phyloP scores from a whole-genome alignment of 2,113 vertebrate species.

The Ophiodon elongatus region DNA sequence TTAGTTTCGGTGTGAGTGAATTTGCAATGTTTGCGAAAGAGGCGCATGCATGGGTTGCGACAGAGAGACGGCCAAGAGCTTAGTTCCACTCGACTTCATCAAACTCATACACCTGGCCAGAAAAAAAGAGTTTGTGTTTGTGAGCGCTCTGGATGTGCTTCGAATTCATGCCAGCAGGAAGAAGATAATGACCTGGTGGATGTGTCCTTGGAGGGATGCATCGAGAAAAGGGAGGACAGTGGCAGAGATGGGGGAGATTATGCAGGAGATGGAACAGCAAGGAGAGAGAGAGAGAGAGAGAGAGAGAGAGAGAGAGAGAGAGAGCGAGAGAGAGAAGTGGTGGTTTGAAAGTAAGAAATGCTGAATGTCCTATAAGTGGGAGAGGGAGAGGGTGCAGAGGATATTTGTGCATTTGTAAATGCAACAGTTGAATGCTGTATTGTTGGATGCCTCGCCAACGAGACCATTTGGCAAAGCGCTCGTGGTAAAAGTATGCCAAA shows the following conservation, averaged over 20 bases:
- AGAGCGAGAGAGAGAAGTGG: slow-evolving; percentile 23
- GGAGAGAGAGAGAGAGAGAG: slow-evolving; percentile 26
- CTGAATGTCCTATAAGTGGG: slow-evolving; percentile 13
- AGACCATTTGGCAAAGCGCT: not conserved
- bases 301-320: slow-evolving; percentile 23
- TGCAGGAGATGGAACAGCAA: slow-evolving; percentile 38
- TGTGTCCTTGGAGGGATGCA: slow-evolving; percentile 65
- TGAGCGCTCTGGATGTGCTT: slow-evolving; percentile 35
- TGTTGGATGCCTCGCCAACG: not conserved
- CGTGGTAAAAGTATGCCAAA: not conserved
- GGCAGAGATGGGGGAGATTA: slow-evolving; percentile 40
- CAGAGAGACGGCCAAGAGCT: slow-evolving; percentile 21
- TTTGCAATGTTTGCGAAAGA: slow-evolving; percentile 11
- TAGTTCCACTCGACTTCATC: slow-evolving; percentile 44
- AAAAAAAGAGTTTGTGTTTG: slow-evolving; percentile 32
- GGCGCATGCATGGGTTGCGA: not conserved
- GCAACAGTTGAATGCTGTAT: slow-evolving; percentile 7
- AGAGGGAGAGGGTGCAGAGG: not conserved
- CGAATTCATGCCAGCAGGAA: slow-evolving; percentile 51
- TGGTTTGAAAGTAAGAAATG: slow-evolving; percentile 32
- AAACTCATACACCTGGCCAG: slow-evolving; percentile 9
- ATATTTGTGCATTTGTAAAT: slow-evolving; percentile 4
- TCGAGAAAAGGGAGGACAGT: slow-evolving; percentile 40
- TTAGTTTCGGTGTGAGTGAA: not conserved
- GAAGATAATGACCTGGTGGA: slow-evolving; percentile 52